Evolutionary conservation across 2,888 invertebrate genomes (phyloP).

Genomic region (Salticus scenicus): DNA sequence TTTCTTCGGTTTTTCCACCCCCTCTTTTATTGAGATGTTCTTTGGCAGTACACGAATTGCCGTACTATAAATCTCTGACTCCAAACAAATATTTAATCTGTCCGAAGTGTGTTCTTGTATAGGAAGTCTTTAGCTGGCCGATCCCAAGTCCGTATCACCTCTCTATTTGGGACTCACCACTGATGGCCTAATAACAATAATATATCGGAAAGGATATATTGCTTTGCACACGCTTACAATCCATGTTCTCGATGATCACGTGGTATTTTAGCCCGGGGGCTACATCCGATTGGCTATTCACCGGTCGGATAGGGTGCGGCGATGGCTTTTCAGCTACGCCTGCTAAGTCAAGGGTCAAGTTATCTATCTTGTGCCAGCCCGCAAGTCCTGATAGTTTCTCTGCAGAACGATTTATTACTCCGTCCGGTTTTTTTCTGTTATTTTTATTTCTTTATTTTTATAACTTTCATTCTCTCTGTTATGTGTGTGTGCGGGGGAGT

Average conservation of each 20-base stretch:
- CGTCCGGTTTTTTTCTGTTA: constrained; percentile 46
- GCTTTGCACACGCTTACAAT: neutral
- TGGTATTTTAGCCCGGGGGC: constrained; percentile 59
- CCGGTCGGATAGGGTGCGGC: constrained; percentile 66
- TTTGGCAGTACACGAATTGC: neutral
- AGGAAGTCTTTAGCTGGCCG: neutral
- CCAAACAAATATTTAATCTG: constrained; percentile 57
- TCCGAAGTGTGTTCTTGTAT: neutral
- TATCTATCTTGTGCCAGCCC: constrained; percentile 69
- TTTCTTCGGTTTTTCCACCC: neutral
- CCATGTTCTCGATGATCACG: constrained; percentile 58
- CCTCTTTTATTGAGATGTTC: constrained; percentile 13
- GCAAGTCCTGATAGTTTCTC: constrained; percentile 67
- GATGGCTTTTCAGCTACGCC: constrained; percentile 63
- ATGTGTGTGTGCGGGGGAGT: constrained; percentile 65
- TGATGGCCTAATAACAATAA: constrained; percentile 69
- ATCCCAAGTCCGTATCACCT: constrained; percentile 16
- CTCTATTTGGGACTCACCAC: constrained; percentile 41
- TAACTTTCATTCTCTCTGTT: constrained; percentile 3
- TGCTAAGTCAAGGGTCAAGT: constrained; percentile 62
- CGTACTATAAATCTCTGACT: constrained; percentile 52
- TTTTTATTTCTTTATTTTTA: constrained; percentile 23
- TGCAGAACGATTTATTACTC: constrained; percentile 66
- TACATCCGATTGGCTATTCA: constrained; percentile 63
- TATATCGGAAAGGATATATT: constrained; percentile 30